Base-by-base conservation (phyloP, 2,888 invertebrate species). In the Taphrorychus bicolor region DNA sequence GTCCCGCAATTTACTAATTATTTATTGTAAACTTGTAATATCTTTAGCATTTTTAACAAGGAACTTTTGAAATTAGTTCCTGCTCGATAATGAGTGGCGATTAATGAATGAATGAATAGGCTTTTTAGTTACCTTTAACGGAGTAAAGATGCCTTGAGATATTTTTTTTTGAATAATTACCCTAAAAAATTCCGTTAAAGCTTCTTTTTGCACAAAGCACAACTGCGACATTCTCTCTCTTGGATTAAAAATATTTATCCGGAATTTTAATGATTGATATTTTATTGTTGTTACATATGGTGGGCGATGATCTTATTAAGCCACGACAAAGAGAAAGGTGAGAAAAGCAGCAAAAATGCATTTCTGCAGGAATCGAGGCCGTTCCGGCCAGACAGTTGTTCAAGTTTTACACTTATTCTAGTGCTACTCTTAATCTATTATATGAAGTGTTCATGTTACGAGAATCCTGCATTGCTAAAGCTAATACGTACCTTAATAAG, bases 351-450 rank as follows among this genome's bases (percentile, higher is more conserved):
- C 60, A 72, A 72, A 71, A 72, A 71, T 70, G 71, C 70, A 71
- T 72, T 70, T 71, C 72, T 71, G 68, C 60, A 21, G 52, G n/a
- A 60, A 72, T 71, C 64, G 70, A 72, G 72, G 72, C 68, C 72
- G 58, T 61, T 54, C 60, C 62, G 57, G 52, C 59, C 67, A 67
- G 66, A 66, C 70, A 59, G 70, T 63, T 61, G 69, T 69, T 67
- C 61, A 67, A 67, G 61, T 67, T 67, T 60, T 54, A 63, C 24
- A 63, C 54, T 22, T 45, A 17, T 14, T 45, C 4, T 45, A 14
- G 14, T 45, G 11, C 17, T 45, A 45, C 14, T 16, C 2, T 14
- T 2, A 45, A 32, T 32, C 32, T 32, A 32, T 32, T 32, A 7
- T 32, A 9, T 11, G n/a, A n/a, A n/a, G 11, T 32, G 9, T 1